A percentile compares a stretch with the other conserved stretches of the same genome.
These are phyloP conservation scores for Nettapus auritus DNA, from an alignment of 2,113 vertebrate species.

Conservation along the genomic window DNA sequence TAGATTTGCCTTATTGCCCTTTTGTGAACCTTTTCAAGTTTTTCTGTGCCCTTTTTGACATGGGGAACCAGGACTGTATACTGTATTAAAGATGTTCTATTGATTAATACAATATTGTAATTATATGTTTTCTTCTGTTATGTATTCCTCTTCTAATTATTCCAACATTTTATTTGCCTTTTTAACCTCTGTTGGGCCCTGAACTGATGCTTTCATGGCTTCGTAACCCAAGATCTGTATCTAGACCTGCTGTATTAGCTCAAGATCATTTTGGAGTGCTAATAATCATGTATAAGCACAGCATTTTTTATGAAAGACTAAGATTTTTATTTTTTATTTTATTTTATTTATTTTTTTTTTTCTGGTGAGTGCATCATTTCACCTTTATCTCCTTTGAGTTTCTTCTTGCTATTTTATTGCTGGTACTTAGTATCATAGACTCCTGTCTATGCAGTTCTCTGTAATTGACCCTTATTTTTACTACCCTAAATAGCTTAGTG, in stretches of 20 bases:
- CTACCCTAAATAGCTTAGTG: not conserved
- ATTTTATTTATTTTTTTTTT: not conserved
- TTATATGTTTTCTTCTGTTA: not conserved
- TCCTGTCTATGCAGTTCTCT: not conserved
- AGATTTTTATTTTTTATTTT: too few relatives aligned
- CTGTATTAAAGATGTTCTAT: not conserved
- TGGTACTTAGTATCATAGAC: not conserved
- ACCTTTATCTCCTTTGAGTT: not conserved
- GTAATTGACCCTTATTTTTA: constrained; percentile 29
- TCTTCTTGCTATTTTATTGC: not conserved
- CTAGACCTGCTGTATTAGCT: not conserved
- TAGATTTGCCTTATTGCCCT: not conserved
- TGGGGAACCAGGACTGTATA: not conserved
- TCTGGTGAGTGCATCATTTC: not conserved
- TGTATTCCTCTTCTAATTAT: not conserved
- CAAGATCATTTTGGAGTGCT: not conserved
- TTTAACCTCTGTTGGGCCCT: not conserved
- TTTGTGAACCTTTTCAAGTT: not conserved
- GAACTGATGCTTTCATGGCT: not conserved
- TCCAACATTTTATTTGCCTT: constrained; percentile 1
- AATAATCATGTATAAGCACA: not conserved
- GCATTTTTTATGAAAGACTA: not conserved
- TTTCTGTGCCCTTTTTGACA: not conserved
- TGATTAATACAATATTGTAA: not conserved
- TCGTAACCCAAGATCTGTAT: not conserved